Evolutionary conservation across 2,888 invertebrate genomes (phyloP), one percentile per base, ranked within the genome.

Genomic region (Meandrusa payeni): DNA sequence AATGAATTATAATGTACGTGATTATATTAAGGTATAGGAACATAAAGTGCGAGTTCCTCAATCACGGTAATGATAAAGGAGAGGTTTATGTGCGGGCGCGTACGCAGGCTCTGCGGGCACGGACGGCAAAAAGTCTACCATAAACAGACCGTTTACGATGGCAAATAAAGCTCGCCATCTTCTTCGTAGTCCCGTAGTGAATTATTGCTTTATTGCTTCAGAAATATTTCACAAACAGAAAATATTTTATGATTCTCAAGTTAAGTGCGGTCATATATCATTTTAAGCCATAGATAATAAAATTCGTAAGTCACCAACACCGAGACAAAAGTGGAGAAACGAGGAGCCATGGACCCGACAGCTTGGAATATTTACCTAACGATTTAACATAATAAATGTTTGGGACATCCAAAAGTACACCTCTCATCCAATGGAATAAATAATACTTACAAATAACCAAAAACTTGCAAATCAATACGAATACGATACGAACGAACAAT

Each of bases 171-270:
- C 75, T 70, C 70, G 78, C 75, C 79, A 76, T 82, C 80, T 87
- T 82, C 81, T 77, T 80, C 80, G 85, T 78, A 81, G 82, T 76
- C 82, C 76, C 78, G 79, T 83, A 83, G 83, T 87, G 86, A 87
- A 81, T 86, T 87, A 87, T 86, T 86, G 86, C 87, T 87, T 86
- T 87, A 87, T 87, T 86, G 86, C 87, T 73, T 83, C 83, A 82
- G 86, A 85, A 86, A 87, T 86, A 86, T 87, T 86, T 85, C 81
- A 83, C 87, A 87, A 86, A 87, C 87, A 85, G 86, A 86, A 86
- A 86, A 87, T 85, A 86, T 87, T 87, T 87, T 87, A 87, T 83
- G 86, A 86, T 86, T 81, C 85, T 73, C 81, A 79, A 83, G 79
- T 87, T 86, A 83, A 86, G 81, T 82, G 81, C 73, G 71, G 78